Percentiles rank a stretch among this genome's conserved stretches.
Conservation (phyloP, 1,140 invertebrate genomes). For the Latrodectus geometricus region DNA sequence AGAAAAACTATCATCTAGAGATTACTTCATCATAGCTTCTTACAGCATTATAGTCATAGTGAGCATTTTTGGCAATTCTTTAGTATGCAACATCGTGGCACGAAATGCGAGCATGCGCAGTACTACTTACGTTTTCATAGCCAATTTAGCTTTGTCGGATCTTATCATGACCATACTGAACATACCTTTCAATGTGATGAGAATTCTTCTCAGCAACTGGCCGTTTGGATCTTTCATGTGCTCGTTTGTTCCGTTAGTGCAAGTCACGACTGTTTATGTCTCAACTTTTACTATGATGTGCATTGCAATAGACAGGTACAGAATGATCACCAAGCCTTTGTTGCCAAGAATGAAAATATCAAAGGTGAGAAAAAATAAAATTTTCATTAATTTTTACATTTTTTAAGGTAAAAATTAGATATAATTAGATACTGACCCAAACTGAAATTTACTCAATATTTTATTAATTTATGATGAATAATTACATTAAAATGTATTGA, state of each 20-base stretch:
- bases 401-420: no score
- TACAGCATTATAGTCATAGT: constrained; percentile 69
- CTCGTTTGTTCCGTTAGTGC: constrained; percentile 71
- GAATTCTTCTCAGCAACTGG: constrained; percentile 69
- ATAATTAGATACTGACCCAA: no score
- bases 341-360: constrained; percentile 68
- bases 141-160: constrained; percentile 86
- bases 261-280: constrained; percentile 72
- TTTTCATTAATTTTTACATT: no score
- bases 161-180: constrained; percentile 87
- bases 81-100: constrained; percentile 67
- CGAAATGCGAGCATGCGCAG: constrained; percentile 69
- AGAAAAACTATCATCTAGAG: not conserved
- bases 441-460: no score
- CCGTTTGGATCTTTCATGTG: constrained; percentile 71
- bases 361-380: not conserved
- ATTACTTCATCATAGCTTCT: constrained; percentile 32
- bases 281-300: constrained; percentile 73
- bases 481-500: no score
- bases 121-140: constrained; percentile 89
- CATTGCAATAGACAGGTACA: constrained; percentile 73
- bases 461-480: no score
- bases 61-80: constrained; percentile 68
- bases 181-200: constrained; percentile 77
- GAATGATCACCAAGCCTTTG: constrained; percentile 72